Conservation (phyloP, 2,797 vertebrate genomes). For the Coregonus sp. region DNA sequence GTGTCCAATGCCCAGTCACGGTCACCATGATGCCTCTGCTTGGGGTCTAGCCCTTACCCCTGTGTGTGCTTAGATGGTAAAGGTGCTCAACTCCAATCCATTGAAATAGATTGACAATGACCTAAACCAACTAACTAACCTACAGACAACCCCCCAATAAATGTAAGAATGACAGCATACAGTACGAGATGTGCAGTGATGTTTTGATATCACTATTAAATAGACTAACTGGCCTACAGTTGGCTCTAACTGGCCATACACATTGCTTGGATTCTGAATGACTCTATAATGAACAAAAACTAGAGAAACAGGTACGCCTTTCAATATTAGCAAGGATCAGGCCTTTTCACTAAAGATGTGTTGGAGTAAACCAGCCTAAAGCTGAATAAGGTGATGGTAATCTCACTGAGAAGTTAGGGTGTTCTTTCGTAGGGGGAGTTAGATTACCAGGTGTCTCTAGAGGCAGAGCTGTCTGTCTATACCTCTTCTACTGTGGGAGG, state of each 20-base stretch:
- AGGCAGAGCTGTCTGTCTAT: background rate
- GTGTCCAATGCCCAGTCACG: background rate
- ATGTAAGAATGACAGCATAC: background rate
- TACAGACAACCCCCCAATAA: background rate
- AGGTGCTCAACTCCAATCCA: background rate
- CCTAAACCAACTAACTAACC: background rate
- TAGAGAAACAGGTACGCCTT: background rate
- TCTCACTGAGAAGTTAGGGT: background rate
- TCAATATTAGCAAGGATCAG: background rate
- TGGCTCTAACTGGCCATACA: background rate
- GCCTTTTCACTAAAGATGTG: background rate
- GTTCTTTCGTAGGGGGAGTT: background rate
- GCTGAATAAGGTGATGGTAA: background rate
- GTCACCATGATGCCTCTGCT: background rate
- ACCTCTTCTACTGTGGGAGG: background rate
- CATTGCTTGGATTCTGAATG: background rate
- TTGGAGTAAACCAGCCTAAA: background rate
- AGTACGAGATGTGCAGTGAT: background rate
- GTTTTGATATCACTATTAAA: background rate
- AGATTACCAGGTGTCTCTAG: background rate
- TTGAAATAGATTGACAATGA: background rate
- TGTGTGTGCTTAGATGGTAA: background rate
- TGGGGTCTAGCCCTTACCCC: background rate
- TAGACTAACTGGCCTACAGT: background rate
- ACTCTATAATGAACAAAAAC: background rate